Evolutionary conservation across 2,888 invertebrate species (phyloP).

Genomic region (Ormyrus pomaceus): DNA sequence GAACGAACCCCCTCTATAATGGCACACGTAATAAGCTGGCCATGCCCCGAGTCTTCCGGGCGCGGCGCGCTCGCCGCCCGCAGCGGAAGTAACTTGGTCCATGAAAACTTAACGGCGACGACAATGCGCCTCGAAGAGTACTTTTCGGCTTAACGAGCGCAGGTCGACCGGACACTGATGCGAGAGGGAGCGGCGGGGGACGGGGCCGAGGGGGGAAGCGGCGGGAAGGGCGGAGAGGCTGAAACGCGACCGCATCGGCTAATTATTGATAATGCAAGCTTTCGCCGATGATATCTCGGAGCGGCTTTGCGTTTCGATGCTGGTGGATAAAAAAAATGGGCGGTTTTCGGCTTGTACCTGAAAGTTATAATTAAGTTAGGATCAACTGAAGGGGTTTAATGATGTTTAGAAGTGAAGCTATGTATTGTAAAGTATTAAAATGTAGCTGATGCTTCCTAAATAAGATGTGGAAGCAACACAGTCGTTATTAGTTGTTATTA

Average conservation of each 20-base stretch:
- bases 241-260: not conserved
- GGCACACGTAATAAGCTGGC: constrained; percentile 61
- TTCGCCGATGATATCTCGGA: not conserved
- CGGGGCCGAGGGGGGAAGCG: no score
- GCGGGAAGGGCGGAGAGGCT: no score
- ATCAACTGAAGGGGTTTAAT: no score
- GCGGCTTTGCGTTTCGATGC: not conserved
- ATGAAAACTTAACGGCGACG: constrained; percentile 51
- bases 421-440: no score
- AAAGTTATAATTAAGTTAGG: no score
- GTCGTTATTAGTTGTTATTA: no score
- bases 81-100: constrained; percentile 35
- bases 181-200: no score
- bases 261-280: constrained; percentile 19
- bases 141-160: constrained; percentile 33
- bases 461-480: no score
- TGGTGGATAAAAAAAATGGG: not conserved
- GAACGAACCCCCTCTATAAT: constrained; percentile 67
- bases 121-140: constrained; percentile 6
- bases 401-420: no score
- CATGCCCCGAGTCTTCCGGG: constrained; percentile 35
- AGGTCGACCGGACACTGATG: constrained; percentile 6
- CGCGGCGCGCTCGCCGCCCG: not conserved
- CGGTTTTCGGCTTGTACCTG: not conserved
- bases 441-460: no score